A percentile compares a stretch with the other conserved stretches of the same genome.
These are phyloP conservation scores for Drosophila navojoa DNA, from an alignment of 1,140 invertebrate species.

Conservation along the genomic window DNA sequence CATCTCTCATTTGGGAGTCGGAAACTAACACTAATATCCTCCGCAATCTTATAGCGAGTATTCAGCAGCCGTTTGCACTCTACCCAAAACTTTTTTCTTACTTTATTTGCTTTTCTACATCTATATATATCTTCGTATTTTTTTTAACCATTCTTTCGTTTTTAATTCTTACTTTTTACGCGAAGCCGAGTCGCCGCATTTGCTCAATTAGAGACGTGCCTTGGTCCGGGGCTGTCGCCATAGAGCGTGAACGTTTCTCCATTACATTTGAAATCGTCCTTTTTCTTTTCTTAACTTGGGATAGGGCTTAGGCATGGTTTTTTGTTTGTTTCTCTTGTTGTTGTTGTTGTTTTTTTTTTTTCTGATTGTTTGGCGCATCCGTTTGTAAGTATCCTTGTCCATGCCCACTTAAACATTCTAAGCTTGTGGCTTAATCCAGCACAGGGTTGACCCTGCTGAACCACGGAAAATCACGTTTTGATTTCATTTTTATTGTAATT, in stretches of 20 bases:
- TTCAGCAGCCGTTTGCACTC: no score
- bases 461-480: conserved; percentile 40
- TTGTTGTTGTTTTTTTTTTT: conserved; percentile 6
- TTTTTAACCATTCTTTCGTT: conserved; percentile 35
- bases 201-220: conserved; percentile 72
- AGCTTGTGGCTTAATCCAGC: conserved; percentile 74
- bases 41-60: no score
- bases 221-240: conserved; percentile 23
- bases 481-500: conserved; percentile 36
- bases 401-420: conserved; percentile 80
- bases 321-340: conserved; percentile 2
- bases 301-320: conserved; percentile 51
- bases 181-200: conserved; percentile 23
- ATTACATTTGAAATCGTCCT: conserved; percentile 42
- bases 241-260: conserved; percentile 38
- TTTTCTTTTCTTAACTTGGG: conserved; percentile 34
- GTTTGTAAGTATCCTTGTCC: conserved; percentile 38
- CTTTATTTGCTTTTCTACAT: not conserved
- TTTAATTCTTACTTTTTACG: conserved; percentile 77
- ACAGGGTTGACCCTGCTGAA: conserved; percentile 60
- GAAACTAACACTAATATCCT: no score
- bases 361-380: conserved; percentile 39
- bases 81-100: not conserved
- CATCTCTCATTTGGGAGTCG: no score
- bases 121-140: conserved; percentile 10